Percentiles rank a stretch among this genome's conserved stretches.
Conservation (phyloP, 2,797 vertebrate genomes). For the Gymnothorax reevesii region DNA sequence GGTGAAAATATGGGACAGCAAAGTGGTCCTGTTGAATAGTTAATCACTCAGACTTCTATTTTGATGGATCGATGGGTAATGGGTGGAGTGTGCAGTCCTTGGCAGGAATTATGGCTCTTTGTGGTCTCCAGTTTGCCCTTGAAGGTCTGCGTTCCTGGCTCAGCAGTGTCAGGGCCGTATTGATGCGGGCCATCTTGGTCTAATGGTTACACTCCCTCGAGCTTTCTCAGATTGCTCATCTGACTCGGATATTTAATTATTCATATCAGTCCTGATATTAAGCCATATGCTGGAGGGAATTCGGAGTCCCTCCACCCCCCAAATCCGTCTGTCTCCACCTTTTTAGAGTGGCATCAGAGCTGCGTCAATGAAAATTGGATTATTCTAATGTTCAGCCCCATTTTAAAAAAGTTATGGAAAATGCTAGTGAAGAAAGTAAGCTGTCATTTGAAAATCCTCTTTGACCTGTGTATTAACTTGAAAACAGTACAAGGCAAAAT, state of each 20-base stretch:
- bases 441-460: too few relatives aligned
- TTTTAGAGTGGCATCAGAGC: neutral
- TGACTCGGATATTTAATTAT: constrained; percentile 70
- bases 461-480: too few relatives aligned
- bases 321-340: neutral
- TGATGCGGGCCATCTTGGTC: constrained; percentile 46
- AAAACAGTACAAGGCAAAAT: too few relatives aligned
- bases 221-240: constrained; percentile 65
- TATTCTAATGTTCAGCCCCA: neutral
- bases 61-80: neutral
- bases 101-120: neutral
- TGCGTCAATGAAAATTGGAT: neutral
- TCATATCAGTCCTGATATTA: constrained; percentile 68
- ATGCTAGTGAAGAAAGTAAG: too few relatives aligned
- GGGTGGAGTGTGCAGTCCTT: constrained; percentile 27
- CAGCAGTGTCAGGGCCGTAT: constrained; percentile 45
- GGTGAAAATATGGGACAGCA: neutral
- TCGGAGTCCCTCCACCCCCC: neutral
- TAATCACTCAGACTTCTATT: neutral
- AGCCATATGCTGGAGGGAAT: constrained; percentile 49
- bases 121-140: constrained; percentile 41
- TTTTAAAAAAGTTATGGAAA: too few relatives aligned
- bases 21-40: neutral
- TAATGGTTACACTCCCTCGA: constrained; percentile 70
- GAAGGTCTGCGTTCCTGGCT: constrained; percentile 29